phyloP scores from a whole-genome alignment of 2,888 invertebrate species.

The Coleophora deauratella region DNA sequence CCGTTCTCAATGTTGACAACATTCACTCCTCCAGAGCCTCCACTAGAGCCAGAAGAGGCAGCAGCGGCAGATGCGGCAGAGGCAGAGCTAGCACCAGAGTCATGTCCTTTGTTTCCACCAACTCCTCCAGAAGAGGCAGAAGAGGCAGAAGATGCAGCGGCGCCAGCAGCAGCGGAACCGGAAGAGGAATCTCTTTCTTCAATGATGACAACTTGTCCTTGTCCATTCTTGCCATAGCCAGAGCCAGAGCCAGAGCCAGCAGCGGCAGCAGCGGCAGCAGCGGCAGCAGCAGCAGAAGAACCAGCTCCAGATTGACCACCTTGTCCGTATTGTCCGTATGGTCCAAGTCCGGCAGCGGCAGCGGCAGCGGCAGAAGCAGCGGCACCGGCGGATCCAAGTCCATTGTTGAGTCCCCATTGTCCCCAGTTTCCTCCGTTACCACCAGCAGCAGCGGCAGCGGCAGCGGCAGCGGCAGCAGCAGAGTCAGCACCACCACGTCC shows the following conservation, averaged over 20 bases:
- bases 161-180: neutral
- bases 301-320: neutral
- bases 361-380: conserved; percentile 1
- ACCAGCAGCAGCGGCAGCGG: no score
- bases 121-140: neutral
- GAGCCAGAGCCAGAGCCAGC: neutral
- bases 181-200: neutral
- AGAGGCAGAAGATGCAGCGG: neutral
- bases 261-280: conserved; percentile 2
- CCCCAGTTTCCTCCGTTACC: neutral
- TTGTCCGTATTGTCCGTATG: conserved; percentile 7
- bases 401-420: neutral
- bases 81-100: no score
- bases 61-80: neutral
- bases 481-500: no score
- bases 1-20: no score
- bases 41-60: neutral
- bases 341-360: neutral
- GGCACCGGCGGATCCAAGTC: neutral
- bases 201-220: neutral
- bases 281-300: conserved; percentile 1
- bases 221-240: no score
- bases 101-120: no score
- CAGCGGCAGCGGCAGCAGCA: neutral
- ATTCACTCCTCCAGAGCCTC: no score